Evolutionary conservation across 2,113 vertebrate species (phyloP).

Genomic region (Xenopus laevis): DNA sequence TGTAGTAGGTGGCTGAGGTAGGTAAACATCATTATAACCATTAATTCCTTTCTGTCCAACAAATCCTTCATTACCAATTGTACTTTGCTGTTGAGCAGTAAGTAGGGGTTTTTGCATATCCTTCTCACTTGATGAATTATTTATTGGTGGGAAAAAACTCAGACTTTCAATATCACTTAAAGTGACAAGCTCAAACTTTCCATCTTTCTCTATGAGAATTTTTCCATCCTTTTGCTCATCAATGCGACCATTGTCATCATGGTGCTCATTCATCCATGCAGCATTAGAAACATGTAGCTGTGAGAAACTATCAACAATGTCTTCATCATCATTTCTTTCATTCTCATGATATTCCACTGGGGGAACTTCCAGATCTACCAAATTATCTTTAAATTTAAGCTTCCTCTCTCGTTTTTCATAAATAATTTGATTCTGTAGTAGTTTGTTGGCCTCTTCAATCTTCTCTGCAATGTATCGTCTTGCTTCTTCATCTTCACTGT

Average conservation of each 20-base stretch:
- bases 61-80: conserved; percentile 44
- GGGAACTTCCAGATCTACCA: conserved; percentile 85
- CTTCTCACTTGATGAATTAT: conserved; percentile 55
- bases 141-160: conserved; percentile 70
- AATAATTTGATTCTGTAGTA: conserved; percentile 74
- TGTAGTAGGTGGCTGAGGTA: conserved; percentile 68
- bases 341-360: conserved; percentile 62
- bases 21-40: conserved; percentile 45
- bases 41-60: conserved; percentile 28
- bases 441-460: conserved; percentile 84
- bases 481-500: conserved; percentile 75
- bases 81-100: conserved; percentile 40
- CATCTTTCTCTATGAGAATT: conserved; percentile 84
- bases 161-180: conserved; percentile 82
- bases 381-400: conserved; percentile 86
- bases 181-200: conserved; percentile 88
- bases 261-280: conserved; percentile 42
- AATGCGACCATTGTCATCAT: conserved; percentile 39
- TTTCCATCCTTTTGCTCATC: conserved; percentile 65
- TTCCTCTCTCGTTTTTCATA: conserved; percentile 70
- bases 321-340: conserved; percentile 57
- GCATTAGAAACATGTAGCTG: conserved; percentile 69
- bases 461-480: conserved; percentile 84
- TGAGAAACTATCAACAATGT: conserved; percentile 70
- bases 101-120: conserved; percentile 48